phyloP scores from a whole-genome alignment of 1,140 invertebrate genomes.

The Lepidurus packardi region DNA sequence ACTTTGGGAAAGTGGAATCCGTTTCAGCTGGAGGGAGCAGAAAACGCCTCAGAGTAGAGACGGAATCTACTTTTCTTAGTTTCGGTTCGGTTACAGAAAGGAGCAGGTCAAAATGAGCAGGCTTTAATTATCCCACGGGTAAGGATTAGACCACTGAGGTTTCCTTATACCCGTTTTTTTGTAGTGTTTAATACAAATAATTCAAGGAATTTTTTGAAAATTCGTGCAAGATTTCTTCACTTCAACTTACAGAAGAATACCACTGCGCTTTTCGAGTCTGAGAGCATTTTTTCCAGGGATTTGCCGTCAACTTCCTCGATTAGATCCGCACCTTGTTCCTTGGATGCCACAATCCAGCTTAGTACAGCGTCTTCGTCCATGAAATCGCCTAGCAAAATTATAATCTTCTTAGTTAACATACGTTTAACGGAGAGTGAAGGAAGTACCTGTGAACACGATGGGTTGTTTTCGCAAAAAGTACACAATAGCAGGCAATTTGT shows the following conservation, averaged over 20 bases:
- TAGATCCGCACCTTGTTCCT: conserved; percentile 74
- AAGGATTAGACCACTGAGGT: neutral
- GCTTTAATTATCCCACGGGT: too few relatives aligned
- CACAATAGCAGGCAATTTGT: conserved; percentile 71
- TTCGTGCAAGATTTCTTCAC: neutral
- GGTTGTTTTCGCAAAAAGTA: conserved; percentile 73
- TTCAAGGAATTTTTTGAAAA: neutral
- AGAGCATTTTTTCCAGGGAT: conserved; percentile 79
- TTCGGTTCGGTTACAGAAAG: too few relatives aligned
- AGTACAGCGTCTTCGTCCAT: conserved; percentile 86
- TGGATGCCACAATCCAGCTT: conserved; percentile 80
- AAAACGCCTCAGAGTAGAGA: too few relatives aligned
- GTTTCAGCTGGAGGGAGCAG: too few relatives aligned
- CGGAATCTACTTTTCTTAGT: too few relatives aligned
- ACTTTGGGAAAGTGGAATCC: too few relatives aligned
- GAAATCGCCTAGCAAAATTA: conserved; percentile 58
- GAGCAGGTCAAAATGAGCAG: too few relatives aligned
- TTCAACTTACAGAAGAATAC: conserved; percentile 81
- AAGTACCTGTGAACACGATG: conserved; percentile 51
- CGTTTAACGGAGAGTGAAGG: neutral
- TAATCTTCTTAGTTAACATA: neutral
- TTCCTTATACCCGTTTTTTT: neutral
- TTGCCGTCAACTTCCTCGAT: conserved; percentile 88
- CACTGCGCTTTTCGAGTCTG: conserved; percentile 83
- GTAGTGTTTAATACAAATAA: neutral